These are phyloP conservation scores for Neogale vison DNA, from an alignment of 2,113 vertebrate genomes.

Conservation along the genomic window DNA sequence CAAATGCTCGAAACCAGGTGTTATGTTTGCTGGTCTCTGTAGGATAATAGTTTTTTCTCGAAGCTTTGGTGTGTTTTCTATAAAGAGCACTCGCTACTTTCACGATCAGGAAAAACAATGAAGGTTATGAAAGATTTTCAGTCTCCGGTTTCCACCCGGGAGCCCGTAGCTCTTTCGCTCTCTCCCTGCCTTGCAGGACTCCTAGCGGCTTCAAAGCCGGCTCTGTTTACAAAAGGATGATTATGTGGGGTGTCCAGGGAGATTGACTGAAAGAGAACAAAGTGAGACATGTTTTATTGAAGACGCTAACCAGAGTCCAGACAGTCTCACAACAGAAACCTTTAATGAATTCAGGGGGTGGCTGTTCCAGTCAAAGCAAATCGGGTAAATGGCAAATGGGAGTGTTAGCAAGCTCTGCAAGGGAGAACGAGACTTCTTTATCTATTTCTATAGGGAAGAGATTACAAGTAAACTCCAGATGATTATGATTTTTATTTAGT, in stretches of 20 bases:
- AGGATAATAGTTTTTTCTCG: slow-evolving; percentile 13
- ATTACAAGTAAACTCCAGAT: background rate
- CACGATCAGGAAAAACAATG: slow-evolving; percentile 50
- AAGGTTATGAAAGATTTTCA: slow-evolving; percentile 48
- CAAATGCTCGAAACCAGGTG: background rate
- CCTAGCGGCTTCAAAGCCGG: slow-evolving; percentile 65
- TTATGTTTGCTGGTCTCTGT: background rate
- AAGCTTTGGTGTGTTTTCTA: slow-evolving; percentile 23
- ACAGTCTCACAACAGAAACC: slow-evolving; percentile 8
- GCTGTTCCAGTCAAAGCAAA: slow-evolving; percentile 2
- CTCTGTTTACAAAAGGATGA: slow-evolving; percentile 70
- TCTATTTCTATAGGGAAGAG: background rate
- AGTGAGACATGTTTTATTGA: slow-evolving; percentile 70
- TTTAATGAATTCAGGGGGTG: background rate
- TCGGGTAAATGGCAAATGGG: background rate
- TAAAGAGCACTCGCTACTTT: background rate
- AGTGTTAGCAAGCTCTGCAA: background rate
- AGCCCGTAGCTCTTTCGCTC: slow-evolving; percentile 41
- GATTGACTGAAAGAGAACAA: slow-evolving; percentile 63
- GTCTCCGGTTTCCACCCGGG: slow-evolving; percentile 47
- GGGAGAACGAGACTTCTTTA: background rate
- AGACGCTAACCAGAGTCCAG: slow-evolving; percentile 38
- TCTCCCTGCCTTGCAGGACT: slow-evolving; percentile 46
- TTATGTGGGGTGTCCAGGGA: slow-evolving; percentile 63
- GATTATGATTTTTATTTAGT: background rate